These are phyloP conservation scores for Lepus oiostolus DNA, from an alignment of 2,797 vertebrate species.

Conservation along the genomic window DNA sequence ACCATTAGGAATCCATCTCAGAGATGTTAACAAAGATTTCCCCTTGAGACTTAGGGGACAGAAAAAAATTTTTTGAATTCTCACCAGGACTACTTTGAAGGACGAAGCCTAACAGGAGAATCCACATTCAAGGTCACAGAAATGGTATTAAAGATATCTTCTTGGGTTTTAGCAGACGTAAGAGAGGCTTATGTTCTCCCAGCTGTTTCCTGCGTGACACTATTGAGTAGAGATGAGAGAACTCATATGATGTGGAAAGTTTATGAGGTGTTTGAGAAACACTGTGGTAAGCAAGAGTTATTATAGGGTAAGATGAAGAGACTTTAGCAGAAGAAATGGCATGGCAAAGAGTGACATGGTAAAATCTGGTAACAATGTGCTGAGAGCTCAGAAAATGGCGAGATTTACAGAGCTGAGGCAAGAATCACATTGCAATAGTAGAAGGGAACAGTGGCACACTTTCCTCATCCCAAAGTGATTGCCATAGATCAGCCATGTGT, in stretches of 20 bases:
- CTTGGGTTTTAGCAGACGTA: not conserved
- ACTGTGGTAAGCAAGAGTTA: not conserved
- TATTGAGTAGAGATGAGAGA: not conserved
- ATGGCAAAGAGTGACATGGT: not conserved
- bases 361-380: not conserved
- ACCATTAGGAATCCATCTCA: not conserved
- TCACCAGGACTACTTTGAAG: not conserved
- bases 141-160: not conserved
- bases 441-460: not conserved
- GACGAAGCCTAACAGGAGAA: not conserved
- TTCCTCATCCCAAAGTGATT: not conserved
- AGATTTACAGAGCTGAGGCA: not conserved
- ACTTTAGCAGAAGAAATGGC: not conserved
- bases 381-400: not conserved
- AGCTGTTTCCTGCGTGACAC: not conserved
- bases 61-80: not conserved
- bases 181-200: not conserved
- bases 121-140: not conserved
- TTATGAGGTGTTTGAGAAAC: not conserved
- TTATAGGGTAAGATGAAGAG: not conserved
- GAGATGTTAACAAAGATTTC: not conserved
- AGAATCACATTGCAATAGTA: not conserved
- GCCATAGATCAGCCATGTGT: not conserved
- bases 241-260: not conserved
- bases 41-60: not conserved